Conservation (phyloP, 1,140 invertebrate genomes). For the Galleria mellonella region DNA sequence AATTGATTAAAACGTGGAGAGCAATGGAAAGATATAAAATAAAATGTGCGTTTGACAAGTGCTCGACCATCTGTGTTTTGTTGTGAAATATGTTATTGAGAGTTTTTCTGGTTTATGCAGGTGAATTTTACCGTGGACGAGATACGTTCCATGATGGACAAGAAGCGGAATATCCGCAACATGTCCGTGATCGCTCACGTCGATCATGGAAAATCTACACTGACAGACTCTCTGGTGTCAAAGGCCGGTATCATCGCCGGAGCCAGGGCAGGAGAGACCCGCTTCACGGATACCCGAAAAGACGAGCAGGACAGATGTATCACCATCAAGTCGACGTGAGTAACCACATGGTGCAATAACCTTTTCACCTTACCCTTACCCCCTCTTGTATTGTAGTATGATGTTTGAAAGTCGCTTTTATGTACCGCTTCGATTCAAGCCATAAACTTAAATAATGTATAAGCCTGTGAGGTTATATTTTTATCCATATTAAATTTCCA, state of each 20-base stretch:
- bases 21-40: constrained; percentile 6
- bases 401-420: no score
- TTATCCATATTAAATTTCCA: no score
- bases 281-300: constrained; percentile 99
- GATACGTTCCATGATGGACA: constrained; percentile 99
- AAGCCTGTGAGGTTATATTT: no score
- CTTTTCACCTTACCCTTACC: background rate
- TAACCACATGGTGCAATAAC: constrained; percentile 41
- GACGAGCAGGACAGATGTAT: constrained; percentile 99
- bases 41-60: constrained; percentile 41
- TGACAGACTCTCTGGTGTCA: constrained; percentile 99
- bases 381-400: no score
- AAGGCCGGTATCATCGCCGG: constrained; percentile 99
- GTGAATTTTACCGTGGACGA: constrained; percentile 99
- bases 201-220: constrained; percentile 99
- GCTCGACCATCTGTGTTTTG: constrained; percentile 41
- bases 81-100: constrained; percentile 30
- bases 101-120: constrained; percentile 77
- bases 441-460: background rate
- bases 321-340: constrained; percentile 99
- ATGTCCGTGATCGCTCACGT: constrained; percentile 99
- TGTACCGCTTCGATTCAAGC: background rate
- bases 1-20: background rate
- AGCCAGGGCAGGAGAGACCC: constrained; percentile 98
- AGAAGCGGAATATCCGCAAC: constrained; percentile 99